Evolutionary conservation across 2,797 vertebrate species (phyloP), one percentile per base, ranked within the genome.

Genomic region (Erpetoichthys calabaricus): DNA sequence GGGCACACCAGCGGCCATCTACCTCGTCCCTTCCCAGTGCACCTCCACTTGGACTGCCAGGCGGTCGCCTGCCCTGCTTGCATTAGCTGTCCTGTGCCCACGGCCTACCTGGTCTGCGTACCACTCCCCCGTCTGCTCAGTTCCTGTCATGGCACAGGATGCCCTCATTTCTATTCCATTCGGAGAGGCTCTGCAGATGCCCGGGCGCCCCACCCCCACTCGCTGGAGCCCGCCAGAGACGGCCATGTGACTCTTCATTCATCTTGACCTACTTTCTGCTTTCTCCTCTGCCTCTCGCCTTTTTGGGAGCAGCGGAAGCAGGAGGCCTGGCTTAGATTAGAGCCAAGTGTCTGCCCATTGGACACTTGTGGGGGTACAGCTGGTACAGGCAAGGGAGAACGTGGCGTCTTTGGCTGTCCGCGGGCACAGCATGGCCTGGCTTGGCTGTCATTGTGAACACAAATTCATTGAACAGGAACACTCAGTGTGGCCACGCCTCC

Each of bases 71-170:
- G 7, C 44, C 44, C 42, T 53, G 43, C 67, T 57, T 62, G 62
- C 62, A 67, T 65, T 62, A 63, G 66, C 66, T 68, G 64, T 61
- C 67, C 69, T 63, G 61, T 68, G 63, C 67, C 62, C 62, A 64
- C 57, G 42, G 61, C 57, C 60, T 64, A 64, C 61, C 61, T 41
- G 62, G 51, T 62, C 10, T 54, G 53, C 41, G 8, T 42, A 6
- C 53, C 25, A 8, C 5, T 54, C 10, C 53, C 8, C 41, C 41
- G 9, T 51, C 4, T 2, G 41, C 42, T 43, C 9, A 7, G 41
- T 8, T 41, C 50, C 9, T n/a, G 47, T 8, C 41, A 54, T 42
- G 9, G 25, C 25, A 25, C 25, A 25, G 25, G 25, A 25, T 54
- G 46, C 25, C 53, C 51, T 8, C 47, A 62, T 56, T 56, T 44